A percentile compares a stretch with the other conserved stretches of the same genome.
These are phyloP conservation scores for Leuctra nigra DNA, from an alignment of 2,888 invertebrate genomes.

Conservation along the genomic window DNA sequence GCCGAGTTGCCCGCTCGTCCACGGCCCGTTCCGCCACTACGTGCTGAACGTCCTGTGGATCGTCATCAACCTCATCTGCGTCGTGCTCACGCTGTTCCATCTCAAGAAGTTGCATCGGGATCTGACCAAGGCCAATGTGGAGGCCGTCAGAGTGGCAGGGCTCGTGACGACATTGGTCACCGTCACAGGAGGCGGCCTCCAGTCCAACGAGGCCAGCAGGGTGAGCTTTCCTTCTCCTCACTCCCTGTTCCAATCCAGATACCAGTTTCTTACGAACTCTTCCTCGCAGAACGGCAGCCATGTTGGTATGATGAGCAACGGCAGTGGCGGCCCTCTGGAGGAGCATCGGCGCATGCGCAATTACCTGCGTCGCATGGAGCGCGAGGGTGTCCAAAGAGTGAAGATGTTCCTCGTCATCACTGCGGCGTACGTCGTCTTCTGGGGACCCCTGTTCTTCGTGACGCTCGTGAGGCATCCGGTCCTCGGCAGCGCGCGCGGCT, in stretches of 20 bases:
- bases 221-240: neutral
- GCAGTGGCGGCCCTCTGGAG: conserved; percentile 50
- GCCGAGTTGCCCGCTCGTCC: conserved; percentile 77
- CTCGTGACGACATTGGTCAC: conserved; percentile 77
- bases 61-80: conserved; percentile 78
- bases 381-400: conserved; percentile 73
- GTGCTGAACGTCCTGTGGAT: conserved; percentile 89
- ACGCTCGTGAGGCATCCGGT: conserved; percentile 72
- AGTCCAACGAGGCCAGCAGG: conserved; percentile 37
- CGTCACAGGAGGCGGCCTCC: conserved; percentile 58
- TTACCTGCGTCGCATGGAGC: conserved; percentile 68
- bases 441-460: conserved; percentile 85
- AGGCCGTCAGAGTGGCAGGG: conserved; percentile 75
- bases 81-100: conserved; percentile 75
- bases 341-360: conserved; percentile 69
- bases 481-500: conserved; percentile 62
- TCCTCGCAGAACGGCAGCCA: neutral
- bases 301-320: conserved; percentile 31
- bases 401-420: conserved; percentile 82
- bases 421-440: conserved; percentile 78
- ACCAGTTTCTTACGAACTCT: neutral
- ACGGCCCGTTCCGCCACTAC: conserved; percentile 83
- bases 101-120: conserved; percentile 70
- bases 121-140: conserved; percentile 75
- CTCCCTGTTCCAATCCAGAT: neutral